Evolutionary conservation across 2,113 vertebrate species (phyloP).

Genomic region (Hippoglossus stenolepis): DNA sequence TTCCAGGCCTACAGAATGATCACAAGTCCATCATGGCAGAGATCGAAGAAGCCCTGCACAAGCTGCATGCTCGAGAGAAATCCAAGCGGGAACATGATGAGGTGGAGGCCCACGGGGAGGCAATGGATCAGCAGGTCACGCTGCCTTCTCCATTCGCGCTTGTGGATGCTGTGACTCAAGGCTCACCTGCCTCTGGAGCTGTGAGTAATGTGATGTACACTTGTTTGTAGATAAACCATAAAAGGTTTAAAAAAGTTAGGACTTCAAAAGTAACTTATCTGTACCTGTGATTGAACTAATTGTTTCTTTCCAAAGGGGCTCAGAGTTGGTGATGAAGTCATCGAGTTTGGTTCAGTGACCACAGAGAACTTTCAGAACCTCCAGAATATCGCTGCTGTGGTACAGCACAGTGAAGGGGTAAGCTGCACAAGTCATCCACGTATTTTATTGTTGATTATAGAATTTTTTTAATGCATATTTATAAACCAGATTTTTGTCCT

Average conservation of each 20-base stretch:
- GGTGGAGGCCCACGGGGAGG: conserved; percentile 78
- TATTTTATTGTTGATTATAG: background rate
- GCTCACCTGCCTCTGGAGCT: conserved; percentile 89
- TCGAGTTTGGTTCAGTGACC: conserved; percentile 95
- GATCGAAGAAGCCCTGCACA: conserved; percentile 95
- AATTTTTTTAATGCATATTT: background rate
- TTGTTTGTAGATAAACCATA: background rate
- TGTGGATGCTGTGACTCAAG: conserved; percentile 87
- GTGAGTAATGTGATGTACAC: conserved; percentile 74
- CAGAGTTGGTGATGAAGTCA: conserved; percentile 88
- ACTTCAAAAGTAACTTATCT: no score
- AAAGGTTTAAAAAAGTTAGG: background rate
- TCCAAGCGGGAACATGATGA: conserved; percentile 87
- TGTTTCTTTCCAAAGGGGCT: conserved; percentile 84
- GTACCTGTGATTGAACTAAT: background rate
- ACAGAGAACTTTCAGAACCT: conserved; percentile 91
- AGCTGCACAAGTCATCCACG: conserved; percentile 49
- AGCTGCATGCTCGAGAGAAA: conserved; percentile 90
- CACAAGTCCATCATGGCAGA: conserved; percentile 94
- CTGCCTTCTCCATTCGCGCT: conserved; percentile 86
- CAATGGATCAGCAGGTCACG: conserved; percentile 65
- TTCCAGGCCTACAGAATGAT: conserved; percentile 93
- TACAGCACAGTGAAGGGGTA: conserved; percentile 97
- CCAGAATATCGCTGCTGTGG: conserved; percentile 90
- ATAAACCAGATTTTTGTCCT: background rate